Conservation (phyloP, 1,140 invertebrate genomes). For the Drosophila eugracilis region DNA sequence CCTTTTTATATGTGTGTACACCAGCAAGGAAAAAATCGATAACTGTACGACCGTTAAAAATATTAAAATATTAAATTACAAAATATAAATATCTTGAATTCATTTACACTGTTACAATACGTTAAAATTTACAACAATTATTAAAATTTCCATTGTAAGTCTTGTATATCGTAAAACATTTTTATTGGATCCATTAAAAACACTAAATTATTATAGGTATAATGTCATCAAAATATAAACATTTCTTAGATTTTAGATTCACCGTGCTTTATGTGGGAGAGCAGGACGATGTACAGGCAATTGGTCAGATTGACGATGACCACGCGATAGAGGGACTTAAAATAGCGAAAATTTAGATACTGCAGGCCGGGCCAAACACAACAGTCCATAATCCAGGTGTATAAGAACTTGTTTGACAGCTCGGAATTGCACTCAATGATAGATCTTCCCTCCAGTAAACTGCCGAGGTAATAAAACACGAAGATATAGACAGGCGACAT, state of each 20-base stretch:
- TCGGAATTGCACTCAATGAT: constrained; percentile 13
- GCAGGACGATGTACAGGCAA: constrained; percentile 24
- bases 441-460: constrained; percentile 20
- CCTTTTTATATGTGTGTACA: neutral
- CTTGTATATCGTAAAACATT: neutral
- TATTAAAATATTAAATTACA: too few species aligned
- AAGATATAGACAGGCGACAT: constrained; percentile 38
- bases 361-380: constrained; percentile 27
- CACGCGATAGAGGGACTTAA: constrained; percentile 23
- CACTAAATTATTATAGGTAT: neutral
- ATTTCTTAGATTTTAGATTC: too few species aligned
- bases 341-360: constrained; percentile 35
- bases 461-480: constrained; percentile 30
- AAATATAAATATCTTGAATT: too few species aligned
- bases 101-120: neutral
- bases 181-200: neutral
- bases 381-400: constrained; percentile 31
- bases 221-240: neutral
- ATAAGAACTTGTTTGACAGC: constrained; percentile 21
- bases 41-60: too few species aligned
- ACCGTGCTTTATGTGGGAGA: constrained; percentile 39
- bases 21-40: neutral
- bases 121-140: too few species aligned
- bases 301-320: constrained; percentile 26
- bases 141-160: neutral